These are phyloP conservation scores for Sycophaga agraensis DNA, from an alignment of 1,140 invertebrate species.

Conservation along the genomic window DNA sequence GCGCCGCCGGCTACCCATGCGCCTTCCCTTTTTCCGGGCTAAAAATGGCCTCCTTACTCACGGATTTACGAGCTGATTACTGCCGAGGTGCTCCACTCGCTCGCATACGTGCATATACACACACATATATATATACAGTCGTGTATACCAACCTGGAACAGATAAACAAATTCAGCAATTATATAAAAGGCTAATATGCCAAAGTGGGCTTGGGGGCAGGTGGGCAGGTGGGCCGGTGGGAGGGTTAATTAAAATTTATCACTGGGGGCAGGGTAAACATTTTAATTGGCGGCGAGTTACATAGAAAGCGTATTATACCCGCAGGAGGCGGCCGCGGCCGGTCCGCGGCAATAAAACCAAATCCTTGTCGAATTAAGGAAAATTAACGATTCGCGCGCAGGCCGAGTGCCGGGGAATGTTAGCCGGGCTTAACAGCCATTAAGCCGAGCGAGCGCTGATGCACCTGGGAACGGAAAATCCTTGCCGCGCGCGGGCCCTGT, in stretches of 20 bases:
- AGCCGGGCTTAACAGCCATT: not conserved
- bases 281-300: slow-evolving; percentile 15
- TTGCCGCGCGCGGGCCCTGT: not conserved
- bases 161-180: slow-evolving; percentile 1
- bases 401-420: not conserved
- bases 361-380: slow-evolving; percentile 22
- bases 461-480: no score
- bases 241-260: slow-evolving; percentile 3
- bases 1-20: no score
- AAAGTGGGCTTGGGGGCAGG: no score
- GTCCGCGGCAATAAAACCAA: slow-evolving; percentile 15
- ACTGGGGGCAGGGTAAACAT: slow-evolving; percentile 8
- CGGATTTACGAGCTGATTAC: not conserved
- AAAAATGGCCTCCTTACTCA: not conserved
- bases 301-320: not conserved
- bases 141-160: slow-evolving; percentile 26
- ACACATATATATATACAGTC: no score
- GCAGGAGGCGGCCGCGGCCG: not conserved
- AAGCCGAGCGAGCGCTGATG: not conserved
- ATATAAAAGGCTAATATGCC: no score
- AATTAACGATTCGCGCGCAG: slow-evolving; percentile 32
- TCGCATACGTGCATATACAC: not conserved
- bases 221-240: no score
- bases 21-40: no score
- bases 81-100: not conserved